Conservation (phyloP, 1,140 invertebrate species). For the Neotoxoptera formosana region DNA sequence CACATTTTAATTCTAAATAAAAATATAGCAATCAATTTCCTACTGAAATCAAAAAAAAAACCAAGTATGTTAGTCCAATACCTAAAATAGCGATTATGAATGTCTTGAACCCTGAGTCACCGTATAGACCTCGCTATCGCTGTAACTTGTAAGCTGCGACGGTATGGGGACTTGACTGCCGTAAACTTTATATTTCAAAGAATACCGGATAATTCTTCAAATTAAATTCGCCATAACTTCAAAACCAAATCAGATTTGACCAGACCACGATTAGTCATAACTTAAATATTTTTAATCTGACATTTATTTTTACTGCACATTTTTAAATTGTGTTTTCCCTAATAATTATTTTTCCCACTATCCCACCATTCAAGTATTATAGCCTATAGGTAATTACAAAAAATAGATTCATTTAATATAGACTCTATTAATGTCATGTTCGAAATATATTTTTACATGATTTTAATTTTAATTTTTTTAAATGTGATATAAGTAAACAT, state of each 20-base stretch:
- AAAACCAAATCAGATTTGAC: background rate
- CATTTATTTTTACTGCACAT: background rate
- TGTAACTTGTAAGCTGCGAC: background rate
- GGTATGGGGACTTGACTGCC: background rate
- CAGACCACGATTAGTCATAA: background rate
- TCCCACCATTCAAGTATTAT: background rate
- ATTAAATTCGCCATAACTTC: background rate
- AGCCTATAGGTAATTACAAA: background rate
- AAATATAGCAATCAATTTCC: background rate
- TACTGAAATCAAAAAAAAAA: background rate
- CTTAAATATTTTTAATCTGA: background rate
- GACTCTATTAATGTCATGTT: background rate
- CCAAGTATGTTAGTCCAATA: background rate
- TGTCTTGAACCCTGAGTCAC: background rate
- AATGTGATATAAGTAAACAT: background rate
- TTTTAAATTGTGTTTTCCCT: background rate
- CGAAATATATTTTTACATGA: background rate
- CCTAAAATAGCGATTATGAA: background rate
- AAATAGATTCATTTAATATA: background rate
- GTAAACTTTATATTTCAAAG: background rate
- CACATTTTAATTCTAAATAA: background rate
- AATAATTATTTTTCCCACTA: background rate
- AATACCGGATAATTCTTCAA: background rate
- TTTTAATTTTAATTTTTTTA: conserved; percentile 1
- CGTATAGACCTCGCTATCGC: background rate